Evolutionary conservation across 1,140 invertebrate genomes (phyloP).

Genomic region (Thaumatotibia leucotreta): DNA sequence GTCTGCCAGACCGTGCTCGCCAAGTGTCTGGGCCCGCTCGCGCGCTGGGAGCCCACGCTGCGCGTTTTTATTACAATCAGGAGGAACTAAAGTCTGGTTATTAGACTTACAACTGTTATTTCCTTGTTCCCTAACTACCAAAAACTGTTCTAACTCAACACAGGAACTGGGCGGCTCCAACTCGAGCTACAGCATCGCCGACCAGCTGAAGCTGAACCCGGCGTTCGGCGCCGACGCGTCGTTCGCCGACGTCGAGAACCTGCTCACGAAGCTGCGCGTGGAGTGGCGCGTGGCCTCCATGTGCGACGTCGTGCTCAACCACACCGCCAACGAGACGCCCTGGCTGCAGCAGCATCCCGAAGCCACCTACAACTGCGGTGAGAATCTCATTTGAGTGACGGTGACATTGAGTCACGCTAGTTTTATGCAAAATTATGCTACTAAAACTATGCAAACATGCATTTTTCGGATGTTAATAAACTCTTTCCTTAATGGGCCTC

Average conservation of each 20-base stretch:
- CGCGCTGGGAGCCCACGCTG: slow-evolving; percentile 91
- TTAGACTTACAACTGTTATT: too few species aligned
- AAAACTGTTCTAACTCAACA: neutral
- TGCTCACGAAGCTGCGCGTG: slow-evolving; percentile 88
- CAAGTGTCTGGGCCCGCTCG: slow-evolving; percentile 94
- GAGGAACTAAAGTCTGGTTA: too few species aligned
- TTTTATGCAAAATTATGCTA: too few species aligned
- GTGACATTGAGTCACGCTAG: too few species aligned
- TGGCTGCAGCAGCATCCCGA: slow-evolving; percentile 95
- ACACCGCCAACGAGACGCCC: slow-evolving; percentile 96
- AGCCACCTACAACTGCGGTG: slow-evolving; percentile 91
- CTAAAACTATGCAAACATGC: too few species aligned
- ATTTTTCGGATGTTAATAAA: too few species aligned
- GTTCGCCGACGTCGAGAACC: slow-evolving; percentile 85
- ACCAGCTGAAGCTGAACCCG: slow-evolving; percentile 92
- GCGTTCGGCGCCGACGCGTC: slow-evolving; percentile 80
- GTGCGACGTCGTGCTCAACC: slow-evolving; percentile 98
- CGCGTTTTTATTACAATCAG: too few species aligned
- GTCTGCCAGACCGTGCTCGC: slow-evolving; percentile 96
- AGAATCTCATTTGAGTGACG: too few species aligned
- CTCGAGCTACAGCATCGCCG: slow-evolving; percentile 93
- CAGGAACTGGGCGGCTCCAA: slow-evolving; percentile 93
- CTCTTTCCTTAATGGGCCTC: too few species aligned
- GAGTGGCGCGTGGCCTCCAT: slow-evolving; percentile 93
- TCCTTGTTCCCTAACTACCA: too few species aligned